Evolutionary conservation across 2,113 vertebrate genomes (phyloP).

Genomic region (Seriola quinqueradiata): DNA sequence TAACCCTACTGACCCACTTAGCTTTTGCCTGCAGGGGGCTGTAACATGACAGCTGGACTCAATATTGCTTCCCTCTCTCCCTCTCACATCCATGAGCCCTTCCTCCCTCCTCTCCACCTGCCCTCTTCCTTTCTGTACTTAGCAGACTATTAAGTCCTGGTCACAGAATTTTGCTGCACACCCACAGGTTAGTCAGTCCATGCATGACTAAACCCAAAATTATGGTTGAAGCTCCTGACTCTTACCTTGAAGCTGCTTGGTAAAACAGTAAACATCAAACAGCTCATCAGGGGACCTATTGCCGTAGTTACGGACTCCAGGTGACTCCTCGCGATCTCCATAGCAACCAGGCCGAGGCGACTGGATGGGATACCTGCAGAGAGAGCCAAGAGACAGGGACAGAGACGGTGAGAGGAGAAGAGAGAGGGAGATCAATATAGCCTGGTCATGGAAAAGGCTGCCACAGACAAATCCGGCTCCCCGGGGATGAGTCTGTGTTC

Average conservation of each 20-base stretch:
- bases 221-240: conserved; percentile 23
- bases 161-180: conserved; percentile 8
- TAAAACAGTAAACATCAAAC: conserved; percentile 97
- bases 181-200: conserved; percentile 23
- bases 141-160: conserved; percentile 30
- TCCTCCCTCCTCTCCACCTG: neutral
- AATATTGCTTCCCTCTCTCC: neutral
- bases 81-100: neutral
- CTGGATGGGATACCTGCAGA: conserved; percentile 94
- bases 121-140: conserved; percentile 13
- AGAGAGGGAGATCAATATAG: conserved; percentile 47
- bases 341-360: conserved; percentile 95
- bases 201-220: conserved; percentile 59
- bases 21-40: conserved; percentile 5
- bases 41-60: conserved; percentile 1
- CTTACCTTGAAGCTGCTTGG: conserved; percentile 88
- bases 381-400: conserved; percentile 22
- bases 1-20: conserved; percentile 40
- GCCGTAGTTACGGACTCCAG: conserved; percentile 96
- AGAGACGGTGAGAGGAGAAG: conserved; percentile 27
- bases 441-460: conserved; percentile 33
- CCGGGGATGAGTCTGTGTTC: conserved; percentile 47
- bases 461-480: conserved; percentile 42
- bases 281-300: conserved; percentile 86
- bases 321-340: conserved; percentile 93